Evolutionary conservation across 2,888 invertebrate species (phyloP).

Genomic region (Pachydiplax longipennis): DNA sequence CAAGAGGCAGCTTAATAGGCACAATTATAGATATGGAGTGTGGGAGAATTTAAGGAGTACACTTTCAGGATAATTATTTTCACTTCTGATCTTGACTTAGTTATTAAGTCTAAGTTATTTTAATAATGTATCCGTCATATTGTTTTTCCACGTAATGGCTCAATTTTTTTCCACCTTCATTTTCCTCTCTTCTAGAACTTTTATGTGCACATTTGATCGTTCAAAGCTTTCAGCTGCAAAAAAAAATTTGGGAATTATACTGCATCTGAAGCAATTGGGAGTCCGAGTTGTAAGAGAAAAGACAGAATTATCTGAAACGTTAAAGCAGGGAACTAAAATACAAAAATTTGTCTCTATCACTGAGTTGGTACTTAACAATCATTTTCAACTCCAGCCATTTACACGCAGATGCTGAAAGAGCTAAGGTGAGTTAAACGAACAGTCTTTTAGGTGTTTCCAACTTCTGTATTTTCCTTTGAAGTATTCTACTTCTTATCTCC

Average conservation of each 20-base stretch:
- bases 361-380: not conserved
- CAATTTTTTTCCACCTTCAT: too few relatives aligned
- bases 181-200: too few relatives aligned
- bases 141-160: too few relatives aligned
- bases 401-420: not conserved
- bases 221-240: not conserved
- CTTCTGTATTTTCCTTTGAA: not conserved
- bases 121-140: too few relatives aligned
- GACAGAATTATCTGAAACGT: not conserved
- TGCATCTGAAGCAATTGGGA: not conserved
- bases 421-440: not conserved
- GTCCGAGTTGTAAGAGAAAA: not conserved
- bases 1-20: too few relatives aligned
- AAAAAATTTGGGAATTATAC: not conserved
- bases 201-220: too few relatives aligned
- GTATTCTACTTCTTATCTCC: not conserved
- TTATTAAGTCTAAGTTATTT: too few relatives aligned
- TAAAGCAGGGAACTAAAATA: not conserved
- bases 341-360: conserved; percentile 8
- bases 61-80: too few relatives aligned
- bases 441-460: not conserved
- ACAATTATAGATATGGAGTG: too few relatives aligned
- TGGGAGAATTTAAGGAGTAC: too few relatives aligned
- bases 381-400: not conserved
- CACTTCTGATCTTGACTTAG: too few relatives aligned